phyloP scores from a whole-genome alignment of 1,140 invertebrate species.

The Bombyx mori region DNA sequence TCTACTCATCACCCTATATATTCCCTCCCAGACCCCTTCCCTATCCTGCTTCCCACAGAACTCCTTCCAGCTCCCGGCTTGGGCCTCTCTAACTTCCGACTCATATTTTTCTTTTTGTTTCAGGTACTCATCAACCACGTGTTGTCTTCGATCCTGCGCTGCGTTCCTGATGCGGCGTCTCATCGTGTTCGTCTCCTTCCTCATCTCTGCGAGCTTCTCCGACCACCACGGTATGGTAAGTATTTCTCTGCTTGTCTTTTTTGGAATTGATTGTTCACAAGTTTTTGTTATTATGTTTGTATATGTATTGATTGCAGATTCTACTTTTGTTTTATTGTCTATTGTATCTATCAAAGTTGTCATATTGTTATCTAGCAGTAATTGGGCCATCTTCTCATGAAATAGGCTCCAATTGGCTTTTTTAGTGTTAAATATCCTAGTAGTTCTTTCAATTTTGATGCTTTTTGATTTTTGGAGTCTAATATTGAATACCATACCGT shows the following conservation, averaged over 20 bases:
- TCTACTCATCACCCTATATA: neutral
- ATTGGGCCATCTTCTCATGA: neutral
- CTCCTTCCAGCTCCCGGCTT: constrained; percentile 1
- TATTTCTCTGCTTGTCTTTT: no score
- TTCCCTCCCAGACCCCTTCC: neutral
- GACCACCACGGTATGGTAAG: no score
- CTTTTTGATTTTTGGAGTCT: no score
- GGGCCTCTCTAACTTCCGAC: neutral
- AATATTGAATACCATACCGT: no score
- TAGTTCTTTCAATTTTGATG: no score
- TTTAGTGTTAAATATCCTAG: neutral
- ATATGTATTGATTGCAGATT: no score
- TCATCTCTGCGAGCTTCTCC: no score
- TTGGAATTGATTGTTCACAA: no score
- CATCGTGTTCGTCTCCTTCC: no score
- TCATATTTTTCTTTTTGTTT: constrained; percentile 3
- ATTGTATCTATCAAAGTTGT: neutral
- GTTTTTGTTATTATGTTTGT: no score
- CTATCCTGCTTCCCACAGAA: constrained; percentile 1
- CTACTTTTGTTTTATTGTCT: no score
- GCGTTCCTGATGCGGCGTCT: neutral
- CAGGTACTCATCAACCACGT: neutral
- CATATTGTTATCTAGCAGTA: neutral
- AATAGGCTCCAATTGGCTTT: neutral
- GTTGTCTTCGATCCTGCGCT: neutral